Conservation (phyloP, 2,888 invertebrate species). For the Conomelus anceps region DNA sequence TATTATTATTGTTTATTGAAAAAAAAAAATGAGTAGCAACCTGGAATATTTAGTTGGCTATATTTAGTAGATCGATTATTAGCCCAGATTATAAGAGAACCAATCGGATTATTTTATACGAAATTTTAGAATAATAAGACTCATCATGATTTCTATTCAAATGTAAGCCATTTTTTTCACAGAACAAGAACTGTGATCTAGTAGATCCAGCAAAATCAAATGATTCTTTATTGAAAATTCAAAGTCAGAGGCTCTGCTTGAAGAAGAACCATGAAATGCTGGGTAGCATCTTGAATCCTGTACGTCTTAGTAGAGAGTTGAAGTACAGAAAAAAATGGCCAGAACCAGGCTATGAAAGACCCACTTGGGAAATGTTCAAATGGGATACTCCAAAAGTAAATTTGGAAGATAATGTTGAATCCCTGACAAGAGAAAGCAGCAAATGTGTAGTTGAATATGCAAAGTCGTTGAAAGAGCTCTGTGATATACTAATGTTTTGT, state of each 20-base stretch:
- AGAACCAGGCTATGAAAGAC: neutral
- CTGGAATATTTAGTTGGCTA: too few species aligned
- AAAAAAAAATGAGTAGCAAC: too few species aligned
- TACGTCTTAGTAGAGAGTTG: neutral
- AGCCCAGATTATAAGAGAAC: too few species aligned
- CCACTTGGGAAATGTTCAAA: neutral
- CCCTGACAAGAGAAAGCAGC: neutral
- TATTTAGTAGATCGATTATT: too few species aligned
- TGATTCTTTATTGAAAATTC: neutral
- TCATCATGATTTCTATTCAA: neutral
- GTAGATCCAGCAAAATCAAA: neutral
- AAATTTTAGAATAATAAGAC: too few species aligned
- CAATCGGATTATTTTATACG: too few species aligned
- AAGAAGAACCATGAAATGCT: neutral
- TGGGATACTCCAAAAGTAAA: neutral
- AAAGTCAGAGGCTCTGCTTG: neutral
- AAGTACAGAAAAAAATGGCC: neutral
- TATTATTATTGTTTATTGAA: too few species aligned
- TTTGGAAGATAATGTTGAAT: neutral
- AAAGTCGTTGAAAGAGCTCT: neutral
- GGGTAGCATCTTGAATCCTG: neutral
- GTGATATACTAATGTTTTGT: neutral
- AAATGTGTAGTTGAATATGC: neutral
- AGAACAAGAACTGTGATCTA: neutral
- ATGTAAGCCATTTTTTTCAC: neutral